A percentile compares a stretch with the other conserved stretches of the same genome.
phyloP scores from a whole-genome alignment of 2,888 invertebrate genomes.

The Peribatodes rhomboidaria region DNA sequence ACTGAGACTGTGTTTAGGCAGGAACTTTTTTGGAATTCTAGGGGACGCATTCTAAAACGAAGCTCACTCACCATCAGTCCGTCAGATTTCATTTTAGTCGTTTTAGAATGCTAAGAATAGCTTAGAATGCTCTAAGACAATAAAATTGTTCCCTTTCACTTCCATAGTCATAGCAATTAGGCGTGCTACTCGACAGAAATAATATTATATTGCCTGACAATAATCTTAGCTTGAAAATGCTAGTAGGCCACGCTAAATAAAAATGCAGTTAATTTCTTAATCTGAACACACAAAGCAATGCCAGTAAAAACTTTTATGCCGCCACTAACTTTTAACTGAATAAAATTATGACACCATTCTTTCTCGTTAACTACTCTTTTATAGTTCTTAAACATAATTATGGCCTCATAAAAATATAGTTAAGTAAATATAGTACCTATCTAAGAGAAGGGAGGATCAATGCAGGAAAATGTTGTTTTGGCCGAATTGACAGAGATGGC shows the following conservation, averaged over 20 bases:
- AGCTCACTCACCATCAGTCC: too few relatives aligned
- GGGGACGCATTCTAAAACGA: too few relatives aligned
- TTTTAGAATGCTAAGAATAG: too few relatives aligned
- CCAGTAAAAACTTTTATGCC: conserved; percentile 27
- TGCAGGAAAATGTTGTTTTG: conserved; percentile 22
- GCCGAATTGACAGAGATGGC: background rate
- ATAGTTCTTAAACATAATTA: conserved; percentile 53
- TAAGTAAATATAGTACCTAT: conserved; percentile 31
- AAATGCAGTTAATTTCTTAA: conserved; percentile 23
- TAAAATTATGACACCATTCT: conserved; percentile 52
- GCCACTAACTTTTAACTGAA: conserved; percentile 40
- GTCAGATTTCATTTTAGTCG: too few relatives aligned
- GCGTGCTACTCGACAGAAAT: background rate
- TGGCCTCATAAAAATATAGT: conserved; percentile 49
- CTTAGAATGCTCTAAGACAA: too few relatives aligned
- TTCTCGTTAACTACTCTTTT: conserved; percentile 52
- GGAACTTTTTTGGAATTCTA: too few relatives aligned
- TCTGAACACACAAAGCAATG: conserved; percentile 21
- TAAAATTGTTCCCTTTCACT: too few relatives aligned
- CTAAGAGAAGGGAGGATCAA: conserved; percentile 16
- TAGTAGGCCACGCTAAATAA: background rate
- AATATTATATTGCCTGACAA: background rate
- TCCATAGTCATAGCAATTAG: too few relatives aligned
- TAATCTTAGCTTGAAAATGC: background rate
- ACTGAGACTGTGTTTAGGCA: too few relatives aligned